Evolutionary conservation across 2,888 invertebrate genomes (phyloP).

Genomic region (Thyatira batis): DNA sequence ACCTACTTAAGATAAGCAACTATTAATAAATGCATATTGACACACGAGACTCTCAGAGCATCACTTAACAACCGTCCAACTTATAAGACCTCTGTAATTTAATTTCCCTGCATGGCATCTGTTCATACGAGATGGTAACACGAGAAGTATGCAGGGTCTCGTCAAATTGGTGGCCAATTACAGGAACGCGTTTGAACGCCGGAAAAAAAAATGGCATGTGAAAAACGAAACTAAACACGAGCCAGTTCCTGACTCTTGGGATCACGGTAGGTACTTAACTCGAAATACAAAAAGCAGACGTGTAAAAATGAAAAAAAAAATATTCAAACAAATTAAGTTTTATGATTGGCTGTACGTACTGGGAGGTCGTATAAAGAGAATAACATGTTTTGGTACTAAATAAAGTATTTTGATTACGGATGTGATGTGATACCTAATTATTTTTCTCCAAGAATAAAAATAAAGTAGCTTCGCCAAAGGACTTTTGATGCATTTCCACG

Average conservation of each 20-base stretch:
- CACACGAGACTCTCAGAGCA: neutral
- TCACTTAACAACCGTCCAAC: constrained; percentile 1
- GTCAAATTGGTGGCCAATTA: constrained; percentile 32
- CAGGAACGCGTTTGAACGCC: constrained; percentile 1
- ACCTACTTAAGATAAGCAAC: constrained; percentile 30
- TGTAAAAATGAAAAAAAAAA: neutral
- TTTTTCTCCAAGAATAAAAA: no score
- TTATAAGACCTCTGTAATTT: neutral
- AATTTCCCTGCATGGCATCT: neutral
- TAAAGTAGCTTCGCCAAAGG: no score
- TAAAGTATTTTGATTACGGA: neutral
- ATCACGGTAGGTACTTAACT: neutral
- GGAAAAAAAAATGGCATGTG: constrained; percentile 12
- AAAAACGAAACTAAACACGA: constrained; percentile 14
- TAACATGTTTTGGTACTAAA: neutral
- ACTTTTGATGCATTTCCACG: no score
- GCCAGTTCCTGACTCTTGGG: neutral
- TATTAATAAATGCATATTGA: neutral
- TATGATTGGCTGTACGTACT: neutral
- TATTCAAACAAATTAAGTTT: neutral
- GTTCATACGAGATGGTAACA: constrained; percentile 7
- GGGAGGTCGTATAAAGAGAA: neutral
- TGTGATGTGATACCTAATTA: no score
- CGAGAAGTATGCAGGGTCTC: constrained; percentile 20
- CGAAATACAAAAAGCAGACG: neutral